These are phyloP conservation scores for Troilus luridus DNA, from an alignment of 2,888 invertebrate genomes.

Conservation along the genomic window DNA sequence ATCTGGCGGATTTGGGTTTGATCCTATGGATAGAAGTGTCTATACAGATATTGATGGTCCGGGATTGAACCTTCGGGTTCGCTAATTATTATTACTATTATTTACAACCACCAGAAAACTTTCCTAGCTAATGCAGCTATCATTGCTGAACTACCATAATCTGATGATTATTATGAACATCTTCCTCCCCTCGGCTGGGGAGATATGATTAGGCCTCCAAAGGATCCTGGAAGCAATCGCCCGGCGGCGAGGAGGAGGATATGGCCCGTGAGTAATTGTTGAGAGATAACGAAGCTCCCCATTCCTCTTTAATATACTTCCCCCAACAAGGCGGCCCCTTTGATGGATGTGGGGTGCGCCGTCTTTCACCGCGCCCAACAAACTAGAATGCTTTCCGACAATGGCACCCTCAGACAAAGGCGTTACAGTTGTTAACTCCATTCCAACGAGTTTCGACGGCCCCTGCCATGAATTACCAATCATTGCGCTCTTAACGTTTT, in stretches of 20 bases:
- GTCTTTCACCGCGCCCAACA: background rate
- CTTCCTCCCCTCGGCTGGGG: background rate
- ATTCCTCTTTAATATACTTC: slow-evolving; percentile 53
- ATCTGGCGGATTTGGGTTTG: too few relatives aligned
- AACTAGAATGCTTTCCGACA: slow-evolving; percentile 13
- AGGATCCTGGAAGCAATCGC: slow-evolving; percentile 11
- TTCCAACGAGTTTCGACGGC: slow-evolving; percentile 23
- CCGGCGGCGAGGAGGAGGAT: slow-evolving; percentile 16
- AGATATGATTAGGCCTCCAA: slow-evolving; percentile 36
- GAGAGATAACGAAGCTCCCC: slow-evolving; percentile 56
- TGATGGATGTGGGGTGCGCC: slow-evolving; percentile 50
- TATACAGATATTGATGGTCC: too few relatives aligned
- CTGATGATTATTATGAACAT: background rate
- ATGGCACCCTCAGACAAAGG: background rate
- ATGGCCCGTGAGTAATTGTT: slow-evolving; percentile 57
- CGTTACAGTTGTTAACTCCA: slow-evolving; percentile 35
- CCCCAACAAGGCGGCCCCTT: background rate
- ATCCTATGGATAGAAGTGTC: too few relatives aligned
- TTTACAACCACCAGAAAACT: background rate
- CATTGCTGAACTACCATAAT: background rate
- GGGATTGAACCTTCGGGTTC: too few relatives aligned
- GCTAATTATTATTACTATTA: too few relatives aligned
- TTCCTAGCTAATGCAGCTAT: background rate
- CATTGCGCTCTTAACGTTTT: background rate
- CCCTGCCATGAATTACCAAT: background rate